phyloP scores from a whole-genome alignment of 1,140 invertebrate genomes.

The Hestina assimilis region DNA sequence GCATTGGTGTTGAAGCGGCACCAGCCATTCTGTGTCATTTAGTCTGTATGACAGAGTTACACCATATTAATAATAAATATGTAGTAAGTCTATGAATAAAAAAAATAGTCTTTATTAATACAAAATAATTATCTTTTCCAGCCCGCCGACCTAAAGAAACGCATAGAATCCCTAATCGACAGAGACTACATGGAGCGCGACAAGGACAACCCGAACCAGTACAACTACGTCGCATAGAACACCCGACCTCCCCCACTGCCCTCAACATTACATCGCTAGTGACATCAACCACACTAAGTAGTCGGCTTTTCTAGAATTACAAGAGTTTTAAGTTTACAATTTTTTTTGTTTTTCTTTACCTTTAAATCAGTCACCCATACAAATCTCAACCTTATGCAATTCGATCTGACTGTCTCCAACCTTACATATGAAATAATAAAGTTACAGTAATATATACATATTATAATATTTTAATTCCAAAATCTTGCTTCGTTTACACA shows the following conservation, averaged over 20 bases:
- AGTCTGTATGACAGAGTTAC: too few species aligned
- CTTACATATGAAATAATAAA: too few species aligned
- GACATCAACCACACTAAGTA: neutral
- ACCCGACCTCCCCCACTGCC: neutral
- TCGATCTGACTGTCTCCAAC: too few species aligned
- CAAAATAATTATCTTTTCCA: slow-evolving; percentile 53
- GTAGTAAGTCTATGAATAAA: too few species aligned
- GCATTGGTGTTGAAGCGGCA: too few species aligned
- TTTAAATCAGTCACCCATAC: neutral
- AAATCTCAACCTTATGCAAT: neutral
- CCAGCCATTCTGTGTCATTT: too few species aligned
- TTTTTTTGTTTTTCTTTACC: neutral
- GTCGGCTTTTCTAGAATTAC: neutral
- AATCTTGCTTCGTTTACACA: too few species aligned
- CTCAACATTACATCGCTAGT: neutral
- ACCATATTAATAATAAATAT: too few species aligned
- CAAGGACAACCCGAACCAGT: slow-evolving; percentile 98
- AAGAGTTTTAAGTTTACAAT: neutral
- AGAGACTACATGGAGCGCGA: slow-evolving; percentile 99
- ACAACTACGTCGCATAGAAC: slow-evolving; percentile 97
- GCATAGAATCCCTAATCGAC: slow-evolving; percentile 98
- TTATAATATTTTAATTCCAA: too few species aligned
- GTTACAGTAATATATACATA: too few species aligned
- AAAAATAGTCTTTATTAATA: neutral
- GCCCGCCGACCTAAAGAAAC: slow-evolving; percentile 97